phyloP scores from a whole-genome alignment of 1,140 invertebrate genomes.

The Gonioctena quinquepunctata region DNA sequence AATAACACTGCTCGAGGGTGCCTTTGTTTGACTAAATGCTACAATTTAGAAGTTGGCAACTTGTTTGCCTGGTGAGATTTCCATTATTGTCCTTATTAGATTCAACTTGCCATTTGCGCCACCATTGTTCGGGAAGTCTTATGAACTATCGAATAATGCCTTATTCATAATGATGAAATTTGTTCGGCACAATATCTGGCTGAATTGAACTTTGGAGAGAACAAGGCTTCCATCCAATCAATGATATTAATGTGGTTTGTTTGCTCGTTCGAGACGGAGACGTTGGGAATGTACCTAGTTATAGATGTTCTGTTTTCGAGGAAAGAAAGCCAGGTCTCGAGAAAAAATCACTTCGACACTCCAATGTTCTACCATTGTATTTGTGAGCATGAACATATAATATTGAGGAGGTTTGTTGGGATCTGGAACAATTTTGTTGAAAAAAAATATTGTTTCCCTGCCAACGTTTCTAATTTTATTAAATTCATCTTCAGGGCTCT shows the following conservation, averaged over 20 bases:
- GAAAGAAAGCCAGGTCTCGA: too few relatives aligned
- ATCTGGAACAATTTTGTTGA: too few relatives aligned
- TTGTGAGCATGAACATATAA: too few relatives aligned
- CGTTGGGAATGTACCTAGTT: not conserved
- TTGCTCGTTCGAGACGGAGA: not conserved
- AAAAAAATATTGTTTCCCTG: too few relatives aligned
- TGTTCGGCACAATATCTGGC: constrained; percentile 14
- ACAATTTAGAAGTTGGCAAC: constrained; percentile 56
- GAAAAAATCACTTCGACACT: too few relatives aligned
- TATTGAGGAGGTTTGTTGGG: too few relatives aligned
- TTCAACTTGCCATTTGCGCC: constrained; percentile 53
- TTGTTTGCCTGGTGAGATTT: constrained; percentile 53
- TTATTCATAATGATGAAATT: constrained; percentile 36
- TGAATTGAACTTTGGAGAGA: constrained; percentile 1
- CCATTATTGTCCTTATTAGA: constrained; percentile 52
- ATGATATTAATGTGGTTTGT: not conserved
- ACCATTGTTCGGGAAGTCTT: constrained; percentile 46
- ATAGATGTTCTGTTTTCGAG: not conserved
- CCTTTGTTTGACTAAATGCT: constrained; percentile 56
- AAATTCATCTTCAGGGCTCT: too few relatives aligned
- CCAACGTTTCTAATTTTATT: too few relatives aligned
- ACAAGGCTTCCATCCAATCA: constrained; percentile 4
- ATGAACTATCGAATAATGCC: constrained; percentile 51
- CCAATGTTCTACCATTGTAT: too few relatives aligned
- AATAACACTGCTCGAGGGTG: constrained; percentile 49